Evolutionary conservation across 2,888 invertebrate genomes (phyloP), one percentile per base, ranked within the genome.

Genomic region (Apeira syringaria): DNA sequence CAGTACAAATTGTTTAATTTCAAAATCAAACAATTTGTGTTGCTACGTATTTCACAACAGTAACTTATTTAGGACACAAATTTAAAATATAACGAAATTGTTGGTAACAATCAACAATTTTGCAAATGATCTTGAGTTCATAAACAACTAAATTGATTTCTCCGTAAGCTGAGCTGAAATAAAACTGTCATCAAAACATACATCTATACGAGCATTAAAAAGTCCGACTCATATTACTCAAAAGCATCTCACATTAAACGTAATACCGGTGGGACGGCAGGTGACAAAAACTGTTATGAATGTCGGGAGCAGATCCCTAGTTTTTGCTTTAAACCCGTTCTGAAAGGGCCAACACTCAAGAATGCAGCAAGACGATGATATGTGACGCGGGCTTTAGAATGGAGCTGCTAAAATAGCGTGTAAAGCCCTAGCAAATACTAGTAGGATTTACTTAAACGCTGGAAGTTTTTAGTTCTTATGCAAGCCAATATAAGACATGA

Each of bases 271-370:
- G 60, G 60, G 45, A 45, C 57, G 76, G 70, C 79, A 78, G 77
- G 77, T 80, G 80, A 81, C 74, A 83, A 85, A 82, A 85, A 83
- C 70, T 76, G 74, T 73, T 78, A 80, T 80, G 80, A 84, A 83
- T 81, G 78, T 50, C 60, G 60, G 56, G 67, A 62, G 67, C 69
- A 59, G 66, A 60, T 63, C 69, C 56, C 64, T 56, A 53, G 69
- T 83, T 84, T 82, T 83, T 83, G 74, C 77, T 61, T 40, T 30
- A 56, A 79, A 83, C 83, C 70, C 59, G 84, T 81, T 78, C 61
- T 73, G 66, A 74, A 74, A 70, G 68, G 59, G 64, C 63, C 67
- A 64, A 70, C 70, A 70, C 74, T 67, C 63, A 66, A 71, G 77
- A 76, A 77, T 77, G 74, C 67, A 55, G 68, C 59, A 67, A 68